Conservation (phyloP, 1,140 invertebrate species). For the Lepidurus apus region DNA sequence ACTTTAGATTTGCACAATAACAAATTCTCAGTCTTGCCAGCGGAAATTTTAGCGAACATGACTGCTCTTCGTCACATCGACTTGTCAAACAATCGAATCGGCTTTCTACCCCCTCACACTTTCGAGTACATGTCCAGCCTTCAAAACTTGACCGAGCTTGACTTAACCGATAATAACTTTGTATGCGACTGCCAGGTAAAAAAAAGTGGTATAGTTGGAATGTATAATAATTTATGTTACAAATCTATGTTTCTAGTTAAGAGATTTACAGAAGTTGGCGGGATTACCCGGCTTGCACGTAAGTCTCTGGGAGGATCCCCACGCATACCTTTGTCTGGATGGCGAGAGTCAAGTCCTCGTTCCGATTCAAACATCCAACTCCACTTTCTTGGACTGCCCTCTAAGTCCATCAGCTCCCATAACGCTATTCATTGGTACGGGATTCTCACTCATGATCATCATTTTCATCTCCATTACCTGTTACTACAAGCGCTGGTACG, state of each 20-base stretch:
- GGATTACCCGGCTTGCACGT: slow-evolving; percentile 24
- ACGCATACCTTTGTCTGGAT: slow-evolving; percentile 33
- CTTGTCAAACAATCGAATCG: slow-evolving; percentile 32
- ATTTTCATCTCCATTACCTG: slow-evolving; percentile 22
- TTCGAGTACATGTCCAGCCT: slow-evolving; percentile 27
- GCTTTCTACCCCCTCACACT: slow-evolving; percentile 30
- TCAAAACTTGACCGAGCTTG: slow-evolving; percentile 25
- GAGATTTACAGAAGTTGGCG: slow-evolving; percentile 25
- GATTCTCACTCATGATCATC: not conserved
- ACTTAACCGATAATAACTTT: slow-evolving; percentile 33
- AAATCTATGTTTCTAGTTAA: slow-evolving; percentile 7
- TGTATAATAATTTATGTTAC: not conserved
- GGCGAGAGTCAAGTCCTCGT: not conserved
- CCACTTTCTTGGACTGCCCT: not conserved
- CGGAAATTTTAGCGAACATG: slow-evolving; percentile 25
- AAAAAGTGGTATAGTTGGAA: not conserved
- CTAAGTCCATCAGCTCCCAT: not conserved
- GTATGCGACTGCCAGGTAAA: slow-evolving; percentile 34
- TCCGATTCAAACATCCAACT: not conserved
- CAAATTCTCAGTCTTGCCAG: slow-evolving; percentile 25
- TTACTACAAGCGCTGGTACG: slow-evolving; percentile 31
- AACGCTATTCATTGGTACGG: slow-evolving; percentile 3
- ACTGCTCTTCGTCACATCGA: not conserved
- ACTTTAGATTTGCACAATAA: slow-evolving; percentile 31
- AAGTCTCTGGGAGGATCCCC: slow-evolving; percentile 24